A percentile compares a stretch with the other conserved stretches of the same genome.
These are phyloP conservation scores for Micrastur ruficollis DNA, from an alignment of 2,797 vertebrate genomes.

Conservation along the genomic window DNA sequence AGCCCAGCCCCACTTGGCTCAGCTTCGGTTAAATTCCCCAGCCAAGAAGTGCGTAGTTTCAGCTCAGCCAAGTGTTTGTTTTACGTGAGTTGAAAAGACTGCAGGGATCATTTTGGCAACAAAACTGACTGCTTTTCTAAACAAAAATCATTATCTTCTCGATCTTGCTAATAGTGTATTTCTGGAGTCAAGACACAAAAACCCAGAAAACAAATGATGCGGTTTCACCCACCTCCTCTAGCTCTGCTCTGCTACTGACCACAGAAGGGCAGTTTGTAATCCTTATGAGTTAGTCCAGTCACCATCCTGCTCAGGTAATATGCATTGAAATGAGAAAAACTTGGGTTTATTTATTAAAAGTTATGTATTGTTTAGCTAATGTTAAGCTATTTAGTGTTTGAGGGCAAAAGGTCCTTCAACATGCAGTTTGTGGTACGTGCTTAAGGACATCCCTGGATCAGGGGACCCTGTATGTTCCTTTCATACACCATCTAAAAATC, in stretches of 20 bases:
- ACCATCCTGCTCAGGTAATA: background rate
- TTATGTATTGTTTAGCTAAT: background rate
- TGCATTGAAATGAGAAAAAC: background rate
- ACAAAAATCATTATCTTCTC: background rate
- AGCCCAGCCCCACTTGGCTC: background rate
- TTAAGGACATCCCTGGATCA: background rate
- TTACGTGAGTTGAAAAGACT: background rate
- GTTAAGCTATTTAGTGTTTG: background rate
- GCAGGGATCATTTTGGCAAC: background rate
- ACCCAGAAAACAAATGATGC: background rate
- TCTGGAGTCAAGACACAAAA: background rate
- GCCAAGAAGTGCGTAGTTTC: background rate
- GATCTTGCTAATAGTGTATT: background rate
- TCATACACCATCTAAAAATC: background rate
- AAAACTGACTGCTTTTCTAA: background rate
- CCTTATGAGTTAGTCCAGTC: background rate
- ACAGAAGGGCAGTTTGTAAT: background rate
- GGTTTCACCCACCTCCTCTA: rapidly evolving
- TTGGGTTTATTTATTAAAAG: background rate
- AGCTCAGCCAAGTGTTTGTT: background rate
- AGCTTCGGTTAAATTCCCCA: background rate
- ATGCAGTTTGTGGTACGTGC: rapidly evolving
- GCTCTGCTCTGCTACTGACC: background rate
- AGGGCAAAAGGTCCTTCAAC: background rate
- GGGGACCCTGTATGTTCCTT: background rate